These are phyloP conservation scores for Psilanteris sp. DNA, from an alignment of 1,140 invertebrate genomes.

Conservation along the genomic window DNA sequence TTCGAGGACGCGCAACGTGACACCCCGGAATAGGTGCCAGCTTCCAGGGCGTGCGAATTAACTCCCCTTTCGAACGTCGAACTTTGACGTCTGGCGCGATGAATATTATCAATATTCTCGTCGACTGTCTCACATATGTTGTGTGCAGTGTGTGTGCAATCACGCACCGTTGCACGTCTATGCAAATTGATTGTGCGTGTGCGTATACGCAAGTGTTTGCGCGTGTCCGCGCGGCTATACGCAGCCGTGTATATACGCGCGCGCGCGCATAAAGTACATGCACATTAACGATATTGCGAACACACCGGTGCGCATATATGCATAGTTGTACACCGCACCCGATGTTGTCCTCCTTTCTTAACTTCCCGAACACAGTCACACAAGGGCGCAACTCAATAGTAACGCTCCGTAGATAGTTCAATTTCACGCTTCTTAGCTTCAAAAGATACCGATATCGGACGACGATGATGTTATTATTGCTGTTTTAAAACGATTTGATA, in stretches of 20 bases:
- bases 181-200: background rate
- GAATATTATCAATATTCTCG: constrained; percentile 39
- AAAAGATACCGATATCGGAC: constrained; percentile 61
- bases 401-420: constrained; percentile 75
- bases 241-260: background rate
- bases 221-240: too few species aligned
- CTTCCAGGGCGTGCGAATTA: constrained; percentile 42
- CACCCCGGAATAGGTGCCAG: constrained; percentile 10
- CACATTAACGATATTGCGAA: constrained; percentile 19
- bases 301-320: constrained; percentile 35
- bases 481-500: constrained; percentile 45
- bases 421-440: constrained; percentile 76
- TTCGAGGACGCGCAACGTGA: background rate
- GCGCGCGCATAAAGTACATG: constrained; percentile 1
- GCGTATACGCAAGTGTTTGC: background rate
- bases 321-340: constrained; percentile 58
- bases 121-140: constrained; percentile 31
- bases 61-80: constrained; percentile 40
- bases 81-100: constrained; percentile 39
- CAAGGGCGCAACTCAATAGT: constrained; percentile 74
- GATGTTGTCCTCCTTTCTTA: constrained; percentile 59
- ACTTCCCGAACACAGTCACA: constrained; percentile 64
- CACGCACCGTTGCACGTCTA: constrained; percentile 1
- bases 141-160: constrained; percentile 6
- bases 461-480: constrained; percentile 63